phyloP scores from a whole-genome alignment of 2,113 vertebrate genomes.

The Paralichthys olivaceus region DNA sequence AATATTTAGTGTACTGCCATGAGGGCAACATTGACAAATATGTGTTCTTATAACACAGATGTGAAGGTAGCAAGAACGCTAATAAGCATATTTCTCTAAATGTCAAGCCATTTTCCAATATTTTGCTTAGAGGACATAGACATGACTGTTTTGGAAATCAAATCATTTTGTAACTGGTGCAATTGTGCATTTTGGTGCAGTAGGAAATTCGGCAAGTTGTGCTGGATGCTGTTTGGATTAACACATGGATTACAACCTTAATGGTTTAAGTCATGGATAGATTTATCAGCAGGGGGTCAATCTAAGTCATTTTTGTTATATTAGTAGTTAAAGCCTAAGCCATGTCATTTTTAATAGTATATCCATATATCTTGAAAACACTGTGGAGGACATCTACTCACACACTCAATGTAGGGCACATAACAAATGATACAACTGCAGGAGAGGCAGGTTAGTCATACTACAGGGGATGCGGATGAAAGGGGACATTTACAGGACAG shows the following conservation, averaged over 20 bases:
- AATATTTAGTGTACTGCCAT: not conserved
- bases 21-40: not conserved
- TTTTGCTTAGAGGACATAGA: not conserved
- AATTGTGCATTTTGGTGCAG: not conserved
- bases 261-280: not conserved
- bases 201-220: slow-evolving; percentile 2
- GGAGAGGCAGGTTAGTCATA: slow-evolving; percentile 13
- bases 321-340: not conserved
- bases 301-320: not conserved
- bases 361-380: not conserved
- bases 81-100: no score
- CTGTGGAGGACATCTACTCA: not conserved
- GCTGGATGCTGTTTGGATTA: slow-evolving; percentile 12
- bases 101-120: no score
- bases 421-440: slow-evolving; percentile 8
- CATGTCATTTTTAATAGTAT: not conserved
- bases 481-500: slow-evolving; percentile 8
- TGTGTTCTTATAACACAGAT: not conserved
- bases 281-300: not conserved
- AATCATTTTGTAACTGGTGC: not conserved
- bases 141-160: not conserved
- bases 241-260: slow-evolving; percentile 11
- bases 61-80: no score
- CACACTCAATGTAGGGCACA: not conserved
- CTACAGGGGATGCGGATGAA: slow-evolving; percentile 8